Conservation (phyloP, 2,888 invertebrate genomes). For the Agrochola litura region DNA sequence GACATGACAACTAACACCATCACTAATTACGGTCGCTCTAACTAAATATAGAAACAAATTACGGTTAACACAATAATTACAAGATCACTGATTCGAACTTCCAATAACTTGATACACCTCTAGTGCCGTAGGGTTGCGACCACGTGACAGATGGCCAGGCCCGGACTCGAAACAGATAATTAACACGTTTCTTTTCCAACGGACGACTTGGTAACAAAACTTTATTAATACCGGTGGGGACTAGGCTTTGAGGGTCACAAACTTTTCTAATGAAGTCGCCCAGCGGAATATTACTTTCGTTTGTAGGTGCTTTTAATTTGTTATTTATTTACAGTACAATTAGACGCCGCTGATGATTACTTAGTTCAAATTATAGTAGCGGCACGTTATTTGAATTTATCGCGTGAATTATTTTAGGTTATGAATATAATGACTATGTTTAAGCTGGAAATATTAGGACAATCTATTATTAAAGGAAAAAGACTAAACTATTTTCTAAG, state of each 20-base stretch:
- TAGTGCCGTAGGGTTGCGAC: constrained; percentile 69
- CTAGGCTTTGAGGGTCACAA: constrained; percentile 88
- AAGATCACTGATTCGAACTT: constrained; percentile 57
- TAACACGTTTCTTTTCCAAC: constrained; percentile 89
- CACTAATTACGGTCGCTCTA: background rate
- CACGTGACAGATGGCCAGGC: constrained; percentile 85
- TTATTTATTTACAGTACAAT: constrained; percentile 80
- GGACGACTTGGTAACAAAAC: constrained; percentile 85
- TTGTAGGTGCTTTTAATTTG: constrained; percentile 84
- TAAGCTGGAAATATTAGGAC: constrained; percentile 1
- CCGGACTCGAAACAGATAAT: constrained; percentile 82
- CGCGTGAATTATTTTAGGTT: constrained; percentile 23
- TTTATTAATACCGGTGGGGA: constrained; percentile 89
- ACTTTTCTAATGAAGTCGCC: constrained; percentile 90
- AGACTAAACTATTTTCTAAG: constrained; percentile 34
- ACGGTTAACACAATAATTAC: constrained; percentile 30
- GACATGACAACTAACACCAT: constrained; percentile 20
- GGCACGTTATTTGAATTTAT: constrained; percentile 55
- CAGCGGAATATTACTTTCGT: constrained; percentile 86
- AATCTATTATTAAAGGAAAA: constrained; percentile 14
- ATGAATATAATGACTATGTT: constrained; percentile 18
- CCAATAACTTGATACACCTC: constrained; percentile 66
- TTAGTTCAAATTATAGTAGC: constrained; percentile 37
- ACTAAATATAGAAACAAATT: constrained; percentile 41
- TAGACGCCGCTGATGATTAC: constrained; percentile 51